phyloP scores from a whole-genome alignment of 1,140 invertebrate genomes.

The Trigoniulus corallinus region DNA sequence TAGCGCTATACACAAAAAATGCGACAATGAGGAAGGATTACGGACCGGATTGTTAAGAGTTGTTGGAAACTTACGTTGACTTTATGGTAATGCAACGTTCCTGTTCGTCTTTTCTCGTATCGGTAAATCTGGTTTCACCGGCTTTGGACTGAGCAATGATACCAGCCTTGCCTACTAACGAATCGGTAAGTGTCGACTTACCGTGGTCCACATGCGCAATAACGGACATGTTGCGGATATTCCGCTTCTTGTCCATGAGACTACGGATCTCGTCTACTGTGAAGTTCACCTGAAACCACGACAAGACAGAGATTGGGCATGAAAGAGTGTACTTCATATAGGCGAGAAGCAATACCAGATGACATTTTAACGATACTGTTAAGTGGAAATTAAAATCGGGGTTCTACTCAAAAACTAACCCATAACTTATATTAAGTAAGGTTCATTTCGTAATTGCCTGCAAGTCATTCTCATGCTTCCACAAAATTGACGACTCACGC shows the following conservation, averaged over 20 bases:
- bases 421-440: too few species aligned
- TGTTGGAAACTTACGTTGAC: slow-evolving; percentile 65
- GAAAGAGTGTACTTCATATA: too few species aligned
- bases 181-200: slow-evolving; percentile 98
- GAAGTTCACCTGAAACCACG: slow-evolving; percentile 84
- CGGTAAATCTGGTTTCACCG: slow-evolving; percentile 97
- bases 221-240: slow-evolving; percentile 99
- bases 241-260: slow-evolving; percentile 99
- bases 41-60: not conserved
- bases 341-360: too few species aligned
- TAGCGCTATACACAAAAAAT: slow-evolving; percentile 52
- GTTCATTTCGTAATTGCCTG: too few species aligned
- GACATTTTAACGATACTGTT: too few species aligned
- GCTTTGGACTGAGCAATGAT: slow-evolving; percentile 97
- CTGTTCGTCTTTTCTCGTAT: slow-evolving; percentile 98
- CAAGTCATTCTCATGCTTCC: too few species aligned
- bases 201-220: slow-evolving; percentile 99
- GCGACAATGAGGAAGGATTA: too few species aligned
- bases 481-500: too few species aligned
- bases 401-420: too few species aligned
- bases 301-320: slow-evolving; percentile 1
- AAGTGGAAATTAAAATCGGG: too few species aligned
- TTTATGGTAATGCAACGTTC: slow-evolving; percentile 99
- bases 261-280: slow-evolving; percentile 98
- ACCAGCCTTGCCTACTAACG: slow-evolving; percentile 97